Evolutionary conservation across 2,888 invertebrate genomes (phyloP), one percentile per base, ranked within the genome.

Genomic region (Meiosimyza decipiens): DNA sequence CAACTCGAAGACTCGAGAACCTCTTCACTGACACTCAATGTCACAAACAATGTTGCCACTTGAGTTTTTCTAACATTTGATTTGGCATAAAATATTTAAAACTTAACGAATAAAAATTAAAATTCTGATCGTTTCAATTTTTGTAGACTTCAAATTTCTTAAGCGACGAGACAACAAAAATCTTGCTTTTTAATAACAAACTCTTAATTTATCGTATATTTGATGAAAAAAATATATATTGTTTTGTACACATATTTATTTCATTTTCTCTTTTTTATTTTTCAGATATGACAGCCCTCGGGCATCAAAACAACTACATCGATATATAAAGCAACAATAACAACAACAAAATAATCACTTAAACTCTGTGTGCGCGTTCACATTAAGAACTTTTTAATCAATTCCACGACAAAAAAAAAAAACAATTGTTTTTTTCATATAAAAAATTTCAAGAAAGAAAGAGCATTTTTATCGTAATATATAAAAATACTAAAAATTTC

Each of bases 241-340:
- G 40, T 40, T 40, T 40, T 7, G 1, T 40, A 40, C 40, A 40
- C 9, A 40, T 9, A 40, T 40, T 40, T 6, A 9, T 40, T 9
- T 40, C 9, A 55, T 57, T 67, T 57, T 50, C 15, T 33, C 63
- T 70, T 54, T 49, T 28, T 40, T 62, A 47, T 47, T 5, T 70
- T 70, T 47, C 70, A 70, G 70, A 70, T 70, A 71, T 64, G 71
- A n/a, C 15, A 28, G 12, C 6, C 47, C 28, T 62, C n/a, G 22
- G 22, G 62, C 63, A 52, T 63, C 70, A 62, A 54, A 54, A 70
- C 65, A 66, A 66, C 33, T 28, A 66, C 54, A 66, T 28, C 54
- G 40, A 66, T 5, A 12, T 18, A 54, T 50, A 49, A n/a, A 64
- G 6, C 22, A 69, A 50, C 47, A 69, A 28, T 7, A 60, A 33